Base-by-base conservation (phyloP, 2,888 invertebrate species). In the Standfussiana lucernea region DNA sequence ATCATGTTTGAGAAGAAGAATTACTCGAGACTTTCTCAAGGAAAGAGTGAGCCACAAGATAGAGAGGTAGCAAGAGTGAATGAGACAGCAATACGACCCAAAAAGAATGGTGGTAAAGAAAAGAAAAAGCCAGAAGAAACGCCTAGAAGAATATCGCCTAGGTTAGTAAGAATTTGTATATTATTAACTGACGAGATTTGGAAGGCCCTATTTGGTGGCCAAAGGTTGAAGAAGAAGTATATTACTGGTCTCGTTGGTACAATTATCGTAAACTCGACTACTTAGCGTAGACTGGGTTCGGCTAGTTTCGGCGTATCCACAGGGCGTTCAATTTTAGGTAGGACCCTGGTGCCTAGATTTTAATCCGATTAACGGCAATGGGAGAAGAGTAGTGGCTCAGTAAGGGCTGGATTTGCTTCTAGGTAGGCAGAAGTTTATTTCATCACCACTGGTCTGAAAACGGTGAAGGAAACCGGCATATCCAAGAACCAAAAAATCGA, bases 11-110 rank as follows among this genome's bases (percentile, higher is more conserved):
- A 92, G 50, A 89, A 89, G 28, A 87, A 86, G 28, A 88, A 88
- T 40, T 80, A 84, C 32, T 79, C 84, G 0, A 86, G 85, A 11
- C 40, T 89, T 1, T 95, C 94, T 0, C 80, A 91, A 7, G 95
- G 94, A 0, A 95, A 95, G 85, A 92, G 50, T 59, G 95, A 94
- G 75, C 86, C 88, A 7, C 77, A 81, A 18, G 90, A 90, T 13
- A 47, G n/a, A 0, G 75, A 53, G 1, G 72, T 59, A 11, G 15
- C 35, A 53, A 61, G 11, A 47, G 35, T 13, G 35, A 72, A 21
- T 0, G 56, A 74, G 53, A 75, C 11, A 47, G 50, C 35, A 65
- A 37, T 18, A 47, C 32, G 13, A 35, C 35, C 47, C 13, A 75
- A 53, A 18, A 37, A 21, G 2, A 21, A 42, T n/a, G 40, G 0